A percentile compares a stretch with the other conserved stretches of the same genome.
Evolutionary conservation across 2,113 vertebrate genomes (phyloP).

Genomic region (Callithrix jacchus): DNA sequence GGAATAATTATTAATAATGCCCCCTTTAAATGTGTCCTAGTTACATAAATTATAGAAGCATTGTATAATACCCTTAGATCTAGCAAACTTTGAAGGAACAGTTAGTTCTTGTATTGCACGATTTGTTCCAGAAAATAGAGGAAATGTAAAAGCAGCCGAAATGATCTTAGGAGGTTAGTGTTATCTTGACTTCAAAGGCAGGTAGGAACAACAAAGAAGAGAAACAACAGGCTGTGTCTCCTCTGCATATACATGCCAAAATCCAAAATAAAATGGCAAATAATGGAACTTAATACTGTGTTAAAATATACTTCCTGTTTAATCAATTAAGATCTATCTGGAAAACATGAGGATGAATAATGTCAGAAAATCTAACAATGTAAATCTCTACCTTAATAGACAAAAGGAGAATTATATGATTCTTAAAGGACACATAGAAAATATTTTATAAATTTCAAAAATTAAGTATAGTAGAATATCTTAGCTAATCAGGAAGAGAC

Average conservation of each 20-base stretch:
- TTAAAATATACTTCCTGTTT: not conserved
- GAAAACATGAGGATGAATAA: not conserved
- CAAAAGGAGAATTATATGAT: not conserved
- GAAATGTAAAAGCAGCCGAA: not conserved
- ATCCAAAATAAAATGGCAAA: not conserved
- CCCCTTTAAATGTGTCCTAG: not conserved
- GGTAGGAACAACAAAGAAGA: not conserved
- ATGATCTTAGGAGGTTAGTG: not conserved
- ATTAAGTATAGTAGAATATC: not conserved
- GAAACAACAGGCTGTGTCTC: not conserved
- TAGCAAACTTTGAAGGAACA: slow-evolving; percentile 6
- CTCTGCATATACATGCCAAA: not conserved
- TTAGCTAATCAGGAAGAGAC: not conserved
- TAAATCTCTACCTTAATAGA: not conserved
- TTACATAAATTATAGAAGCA: slow-evolving; percentile 9
- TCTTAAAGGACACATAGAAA: not conserved
- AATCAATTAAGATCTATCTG: not conserved
- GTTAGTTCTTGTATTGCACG: not conserved
- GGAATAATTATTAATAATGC: not conserved
- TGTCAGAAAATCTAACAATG: not conserved
- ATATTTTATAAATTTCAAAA: not conserved
- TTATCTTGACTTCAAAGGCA: slow-evolving; percentile 41
- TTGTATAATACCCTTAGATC: not conserved
- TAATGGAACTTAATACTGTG: not conserved
- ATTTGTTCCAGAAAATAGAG: slow-evolving; percentile 20